A percentile compares a stretch with the other conserved stretches of the same genome.
Conservation (phyloP, 2,888 invertebrate genomes). For the Digitonthophagus gazella region DNA sequence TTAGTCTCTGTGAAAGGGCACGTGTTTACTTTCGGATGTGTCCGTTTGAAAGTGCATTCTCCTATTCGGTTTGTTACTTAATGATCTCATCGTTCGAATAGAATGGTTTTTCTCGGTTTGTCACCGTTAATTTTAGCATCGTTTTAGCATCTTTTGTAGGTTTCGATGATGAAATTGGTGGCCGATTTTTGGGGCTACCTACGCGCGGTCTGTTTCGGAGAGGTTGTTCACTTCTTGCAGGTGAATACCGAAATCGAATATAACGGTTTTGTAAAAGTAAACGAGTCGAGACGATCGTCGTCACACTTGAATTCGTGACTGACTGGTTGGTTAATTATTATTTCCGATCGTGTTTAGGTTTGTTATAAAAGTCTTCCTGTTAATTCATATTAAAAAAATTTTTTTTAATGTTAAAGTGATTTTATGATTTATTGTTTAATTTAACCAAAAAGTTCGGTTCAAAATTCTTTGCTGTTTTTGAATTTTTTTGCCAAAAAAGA, state of each 20-base stretch:
- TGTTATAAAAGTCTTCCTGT: no score
- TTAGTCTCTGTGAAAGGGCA: not conserved
- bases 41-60: not conserved
- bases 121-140: not conserved
- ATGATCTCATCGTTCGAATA: not conserved
- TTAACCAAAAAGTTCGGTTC: no score
- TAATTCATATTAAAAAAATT: no score
- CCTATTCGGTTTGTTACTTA: no score
- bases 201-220: not conserved
- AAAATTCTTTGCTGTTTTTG: no score
- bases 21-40: not conserved
- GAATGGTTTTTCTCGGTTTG: not conserved
- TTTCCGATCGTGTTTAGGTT: no score
- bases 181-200: not conserved
- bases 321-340: no score
- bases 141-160: no score
- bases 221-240: not conserved
- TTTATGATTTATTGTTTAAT: no score
- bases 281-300: not conserved
- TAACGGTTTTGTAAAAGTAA: not conserved
- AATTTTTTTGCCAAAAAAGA: no score
- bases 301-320: no score
- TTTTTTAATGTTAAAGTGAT: no score
- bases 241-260: not conserved
- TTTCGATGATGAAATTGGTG: not conserved